These are phyloP conservation scores for Lophura nycthemera DNA, from an alignment of 2,113 vertebrate species.

Conservation along the genomic window DNA sequence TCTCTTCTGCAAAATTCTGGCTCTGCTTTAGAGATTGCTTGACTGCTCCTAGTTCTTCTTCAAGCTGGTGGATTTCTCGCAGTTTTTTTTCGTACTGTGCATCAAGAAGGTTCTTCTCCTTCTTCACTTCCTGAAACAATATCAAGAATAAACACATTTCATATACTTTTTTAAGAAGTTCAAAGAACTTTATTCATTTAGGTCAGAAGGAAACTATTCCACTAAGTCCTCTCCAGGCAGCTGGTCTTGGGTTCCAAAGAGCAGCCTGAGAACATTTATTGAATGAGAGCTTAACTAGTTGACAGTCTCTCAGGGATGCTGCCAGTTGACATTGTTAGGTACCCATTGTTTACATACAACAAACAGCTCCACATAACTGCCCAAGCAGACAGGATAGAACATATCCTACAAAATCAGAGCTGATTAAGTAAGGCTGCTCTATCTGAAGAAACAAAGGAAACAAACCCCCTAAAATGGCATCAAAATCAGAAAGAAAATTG, in stretches of 20 bases:
- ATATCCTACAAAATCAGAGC: neutral
- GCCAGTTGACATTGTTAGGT: neutral
- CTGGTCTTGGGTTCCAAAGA: neutral
- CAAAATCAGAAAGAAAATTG: neutral
- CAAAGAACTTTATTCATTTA: neutral
- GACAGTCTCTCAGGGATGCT: neutral
- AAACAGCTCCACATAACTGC: neutral
- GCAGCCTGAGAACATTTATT: neutral
- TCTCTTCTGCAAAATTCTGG: conserved; percentile 82
- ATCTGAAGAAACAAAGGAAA: neutral
- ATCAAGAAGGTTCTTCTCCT: conserved; percentile 77
- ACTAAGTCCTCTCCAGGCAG: neutral
- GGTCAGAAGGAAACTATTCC: neutral
- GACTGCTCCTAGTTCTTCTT: conserved; percentile 81
- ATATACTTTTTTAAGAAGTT: neutral
- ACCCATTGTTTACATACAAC: neutral
- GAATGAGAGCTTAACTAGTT: neutral
- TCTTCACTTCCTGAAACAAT: conserved; percentile 82
- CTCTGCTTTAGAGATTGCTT: conserved; percentile 82
- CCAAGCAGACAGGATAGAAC: neutral
- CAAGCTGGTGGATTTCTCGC: conserved; percentile 77
- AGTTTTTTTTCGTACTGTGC: conserved; percentile 82
- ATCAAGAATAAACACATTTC: neutral
- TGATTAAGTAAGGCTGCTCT: neutral
- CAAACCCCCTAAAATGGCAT: neutral